Conservation (phyloP, 2,113 vertebrate species). For the Mungos mungo region DNA sequence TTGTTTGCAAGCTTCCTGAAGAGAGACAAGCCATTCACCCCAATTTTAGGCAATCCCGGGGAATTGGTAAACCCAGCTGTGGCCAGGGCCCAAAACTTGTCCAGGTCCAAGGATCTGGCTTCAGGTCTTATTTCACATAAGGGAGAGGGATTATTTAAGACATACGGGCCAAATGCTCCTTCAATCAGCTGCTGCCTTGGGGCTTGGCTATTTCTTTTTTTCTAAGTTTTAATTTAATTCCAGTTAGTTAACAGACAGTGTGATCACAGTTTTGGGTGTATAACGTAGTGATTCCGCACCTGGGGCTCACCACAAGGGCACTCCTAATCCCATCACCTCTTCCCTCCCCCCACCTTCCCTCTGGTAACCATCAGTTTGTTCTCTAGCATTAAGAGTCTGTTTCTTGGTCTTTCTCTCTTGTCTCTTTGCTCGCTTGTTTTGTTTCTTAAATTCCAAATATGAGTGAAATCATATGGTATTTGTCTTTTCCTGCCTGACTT, state of each 20-base stretch:
- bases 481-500: not conserved
- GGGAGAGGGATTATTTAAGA: not conserved
- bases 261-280: not conserved
- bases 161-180: not conserved
- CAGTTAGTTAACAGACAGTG: not conserved
- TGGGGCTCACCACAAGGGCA: not conserved
- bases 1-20: not conserved
- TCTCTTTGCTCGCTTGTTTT: not conserved
- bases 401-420: not conserved
- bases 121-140: not conserved
- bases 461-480: not conserved
- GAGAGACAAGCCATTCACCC: not conserved
- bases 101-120: fast-evolving
- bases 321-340: not conserved
- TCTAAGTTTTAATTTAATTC: not conserved
- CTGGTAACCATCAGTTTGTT: not conserved
- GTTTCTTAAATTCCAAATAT: not conserved
- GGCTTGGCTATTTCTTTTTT: not conserved
- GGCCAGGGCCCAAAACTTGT: not conserved
- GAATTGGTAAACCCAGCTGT: not conserved
- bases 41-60: not conserved
- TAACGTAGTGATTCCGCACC: not conserved
- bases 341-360: not conserved
- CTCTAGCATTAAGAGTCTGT: not conserved
- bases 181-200: not conserved